These are phyloP conservation scores for Oryctolagus cuniculus DNA, from an alignment of 2,113 vertebrate genomes.

Conservation along the genomic window DNA sequence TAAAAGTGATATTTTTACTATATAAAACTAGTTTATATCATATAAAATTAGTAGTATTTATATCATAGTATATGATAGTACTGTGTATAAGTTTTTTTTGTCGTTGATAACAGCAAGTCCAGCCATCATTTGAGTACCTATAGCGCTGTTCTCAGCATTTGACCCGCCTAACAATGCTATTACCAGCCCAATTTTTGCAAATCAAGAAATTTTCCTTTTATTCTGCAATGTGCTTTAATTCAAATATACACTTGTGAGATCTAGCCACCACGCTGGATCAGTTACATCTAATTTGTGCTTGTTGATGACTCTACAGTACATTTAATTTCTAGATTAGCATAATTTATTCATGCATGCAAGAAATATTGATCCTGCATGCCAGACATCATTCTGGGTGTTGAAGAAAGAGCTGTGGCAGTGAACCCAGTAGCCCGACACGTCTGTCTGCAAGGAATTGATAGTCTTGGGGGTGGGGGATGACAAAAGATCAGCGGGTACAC, in stretches of 20 bases:
- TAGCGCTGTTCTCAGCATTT: background rate
- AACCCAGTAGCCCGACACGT: background rate
- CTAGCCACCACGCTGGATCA: background rate
- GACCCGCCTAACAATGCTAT: background rate
- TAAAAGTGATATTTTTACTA: background rate
- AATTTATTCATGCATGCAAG: background rate
- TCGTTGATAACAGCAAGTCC: background rate
- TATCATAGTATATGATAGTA: background rate
- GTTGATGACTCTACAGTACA: background rate
- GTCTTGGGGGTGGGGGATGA: background rate
- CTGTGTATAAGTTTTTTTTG: background rate
- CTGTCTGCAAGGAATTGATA: background rate
- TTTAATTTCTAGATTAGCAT: conserved; percentile 15
- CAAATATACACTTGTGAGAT: background rate
- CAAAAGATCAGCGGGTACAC: background rate
- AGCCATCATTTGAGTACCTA: background rate
- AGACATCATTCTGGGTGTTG: background rate
- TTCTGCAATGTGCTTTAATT: background rate
- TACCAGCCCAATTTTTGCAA: background rate
- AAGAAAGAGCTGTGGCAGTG: background rate
- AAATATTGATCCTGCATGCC: background rate
- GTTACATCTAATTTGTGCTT: background rate
- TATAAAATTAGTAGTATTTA: background rate
- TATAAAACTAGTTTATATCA: background rate
- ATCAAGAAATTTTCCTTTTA: background rate